Percentiles rank a stretch among this genome's conserved stretches.
phyloP scores from a whole-genome alignment of 2,113 vertebrate genomes.

The Coregonus clupeaformis region DNA sequence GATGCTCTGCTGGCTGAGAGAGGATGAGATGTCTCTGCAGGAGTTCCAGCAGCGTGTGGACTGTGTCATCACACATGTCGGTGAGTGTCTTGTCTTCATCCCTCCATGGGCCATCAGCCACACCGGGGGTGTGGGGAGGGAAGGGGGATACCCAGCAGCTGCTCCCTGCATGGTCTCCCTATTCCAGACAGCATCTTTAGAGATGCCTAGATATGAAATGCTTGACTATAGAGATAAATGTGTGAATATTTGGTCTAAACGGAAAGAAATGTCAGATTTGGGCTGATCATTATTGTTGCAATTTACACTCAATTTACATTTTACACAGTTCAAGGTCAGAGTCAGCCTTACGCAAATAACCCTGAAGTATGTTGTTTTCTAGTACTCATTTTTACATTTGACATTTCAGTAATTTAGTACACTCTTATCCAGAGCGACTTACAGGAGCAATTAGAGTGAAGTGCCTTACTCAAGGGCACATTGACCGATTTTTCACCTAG shows the following conservation, averaged over 20 bases:
- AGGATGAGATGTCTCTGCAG: conserved; percentile 92
- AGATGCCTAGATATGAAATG: too few species aligned
- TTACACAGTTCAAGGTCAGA: background rate
- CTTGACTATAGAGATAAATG: too few species aligned
- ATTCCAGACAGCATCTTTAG: background rate
- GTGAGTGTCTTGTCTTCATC: conserved; percentile 71
- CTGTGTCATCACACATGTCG: conserved; percentile 91
- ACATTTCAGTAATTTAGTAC: too few species aligned
- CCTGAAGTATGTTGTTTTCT: background rate
- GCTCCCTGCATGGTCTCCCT: background rate
- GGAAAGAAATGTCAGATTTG: too few species aligned
- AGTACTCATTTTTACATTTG: too few species aligned
- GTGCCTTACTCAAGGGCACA: too few species aligned
- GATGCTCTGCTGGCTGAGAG: conserved; percentile 88
- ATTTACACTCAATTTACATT: too few species aligned
- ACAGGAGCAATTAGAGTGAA: too few species aligned
- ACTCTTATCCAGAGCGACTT: too few species aligned
- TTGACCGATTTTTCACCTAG: too few species aligned
- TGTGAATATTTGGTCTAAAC: too few species aligned
- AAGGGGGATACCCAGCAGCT: background rate
- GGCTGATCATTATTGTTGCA: background rate
- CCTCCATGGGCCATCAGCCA: background rate
- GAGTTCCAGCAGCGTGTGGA: conserved; percentile 86
- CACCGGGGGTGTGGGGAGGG: background rate
- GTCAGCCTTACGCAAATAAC: background rate